Percentiles rank a stretch among this genome's conserved stretches.
Conservation (phyloP, 2,113 vertebrate species). For the Ceyx melanurus region DNA sequence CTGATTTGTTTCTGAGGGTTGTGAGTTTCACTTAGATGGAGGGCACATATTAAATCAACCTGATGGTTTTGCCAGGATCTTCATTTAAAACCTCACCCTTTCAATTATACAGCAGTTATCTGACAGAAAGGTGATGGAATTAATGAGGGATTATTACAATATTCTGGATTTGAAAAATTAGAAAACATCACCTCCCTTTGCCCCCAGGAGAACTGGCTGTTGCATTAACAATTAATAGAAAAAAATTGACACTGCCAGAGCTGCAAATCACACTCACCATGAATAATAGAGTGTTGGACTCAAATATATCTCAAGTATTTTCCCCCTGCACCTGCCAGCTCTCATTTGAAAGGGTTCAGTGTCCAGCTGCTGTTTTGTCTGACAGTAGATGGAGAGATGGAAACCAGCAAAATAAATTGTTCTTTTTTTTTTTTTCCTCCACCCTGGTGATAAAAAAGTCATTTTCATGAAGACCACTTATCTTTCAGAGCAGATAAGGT, state of each 20-base stretch:
- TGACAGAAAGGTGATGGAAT: constrained; percentile 61
- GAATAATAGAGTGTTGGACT: constrained; percentile 43
- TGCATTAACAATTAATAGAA: constrained; percentile 71
- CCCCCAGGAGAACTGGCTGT: constrained; percentile 38
- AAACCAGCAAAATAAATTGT: constrained; percentile 50
- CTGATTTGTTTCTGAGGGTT: neutral
- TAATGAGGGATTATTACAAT: constrained; percentile 63
- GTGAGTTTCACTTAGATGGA: neutral
- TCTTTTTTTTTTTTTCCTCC: neutral
- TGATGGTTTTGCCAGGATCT: neutral
- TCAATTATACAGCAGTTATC: neutral
- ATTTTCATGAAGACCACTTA: constrained; percentile 9
- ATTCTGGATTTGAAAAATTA: constrained; percentile 64
- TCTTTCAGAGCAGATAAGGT: constrained; percentile 10
- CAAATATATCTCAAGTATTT: constrained; percentile 52
- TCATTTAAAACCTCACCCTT: constrained; percentile 12
- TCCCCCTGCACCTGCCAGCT: constrained; percentile 66
- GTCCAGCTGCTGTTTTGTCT: constrained; percentile 21
- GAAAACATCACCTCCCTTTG: constrained; percentile 51
- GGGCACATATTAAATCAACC: neutral
- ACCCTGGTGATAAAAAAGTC: neutral
- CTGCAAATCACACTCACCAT: constrained; percentile 40
- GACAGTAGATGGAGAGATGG: constrained; percentile 22
- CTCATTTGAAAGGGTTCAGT: constrained; percentile 39
- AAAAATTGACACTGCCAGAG: constrained; percentile 19